Evolutionary conservation across 1,140 invertebrate genomes (phyloP), one percentile per base, ranked within the genome.

Genomic region (Thalassaphorura encarpata): DNA sequence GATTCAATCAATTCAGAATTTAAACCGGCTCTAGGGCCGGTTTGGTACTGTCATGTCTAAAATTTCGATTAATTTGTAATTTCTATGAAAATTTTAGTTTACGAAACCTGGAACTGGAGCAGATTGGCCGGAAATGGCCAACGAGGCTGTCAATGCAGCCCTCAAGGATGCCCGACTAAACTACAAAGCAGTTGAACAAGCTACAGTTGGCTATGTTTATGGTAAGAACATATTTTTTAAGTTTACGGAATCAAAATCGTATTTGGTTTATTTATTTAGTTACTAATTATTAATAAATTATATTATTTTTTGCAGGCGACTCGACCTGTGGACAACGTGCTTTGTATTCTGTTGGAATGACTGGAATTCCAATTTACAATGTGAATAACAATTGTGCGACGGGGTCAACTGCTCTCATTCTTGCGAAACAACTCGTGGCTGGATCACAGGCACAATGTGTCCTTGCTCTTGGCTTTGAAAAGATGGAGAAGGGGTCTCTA

Each of bases 361-460:
- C 83, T 41, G 96, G 94, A 21, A 96, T 98, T 65, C 96, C 96
- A 11, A 84, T 99, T 57, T 94, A 87, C 73, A 99, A 99, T 77
- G 94, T 97, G 0, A 97, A 98, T 72, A 99, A 99, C 69, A 97
- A 97, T 68, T 99, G 96, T 69, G 86, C 95, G 0, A 97, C 92
- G 19, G 96, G 96, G 13, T 89, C 94, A 0, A 89, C 87, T 50
- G 95, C 95, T 2, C 69, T 99, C 1, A 80, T 83, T 56, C 73
- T 99, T 67, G 92, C 83, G 0, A 94, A 94, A 69, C 89, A 97
- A 70, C 77, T 96, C 8, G 76, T 99, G 19, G 83, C 92, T 74
- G 80, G 84, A 63, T 54, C 15, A 33, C 57, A 60, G 61, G 78
- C 80, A 18, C 83, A 97, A 68, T 93, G 95, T 70, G 84, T 87